phyloP scores from a whole-genome alignment of 2,113 vertebrate genomes.

The Tinamus guttatus region DNA sequence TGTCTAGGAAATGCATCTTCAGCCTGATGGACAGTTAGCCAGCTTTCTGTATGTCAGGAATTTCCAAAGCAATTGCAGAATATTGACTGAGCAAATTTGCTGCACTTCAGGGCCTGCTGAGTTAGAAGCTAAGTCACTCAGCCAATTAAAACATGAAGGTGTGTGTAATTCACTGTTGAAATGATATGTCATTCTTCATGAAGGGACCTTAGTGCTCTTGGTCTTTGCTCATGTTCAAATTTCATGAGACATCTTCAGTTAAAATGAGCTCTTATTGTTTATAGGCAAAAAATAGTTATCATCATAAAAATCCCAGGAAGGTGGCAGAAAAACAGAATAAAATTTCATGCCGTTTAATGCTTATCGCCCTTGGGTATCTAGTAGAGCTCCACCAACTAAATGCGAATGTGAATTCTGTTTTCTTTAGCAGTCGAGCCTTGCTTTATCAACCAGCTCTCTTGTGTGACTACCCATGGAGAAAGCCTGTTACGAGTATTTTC shows the following conservation, averaged over 20 bases:
- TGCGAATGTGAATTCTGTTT: conserved; percentile 60
- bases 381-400: conserved; percentile 72
- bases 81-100: neutral
- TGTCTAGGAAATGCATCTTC: conserved; percentile 1
- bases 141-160: neutral
- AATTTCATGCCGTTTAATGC: conserved; percentile 75
- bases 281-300: conserved; percentile 52
- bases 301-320: conserved; percentile 65
- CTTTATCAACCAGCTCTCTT: conserved; percentile 40
- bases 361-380: conserved; percentile 69
- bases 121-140: conserved; percentile 9
- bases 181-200: conserved; percentile 26
- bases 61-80: neutral
- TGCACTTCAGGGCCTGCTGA: conserved; percentile 28
- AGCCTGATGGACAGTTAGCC: neutral
- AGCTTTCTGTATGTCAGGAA: conserved; percentile 2
- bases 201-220: conserved; percentile 6
- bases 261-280: conserved; percentile 55
- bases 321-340: conserved; percentile 63
- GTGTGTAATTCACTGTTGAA: conserved; percentile 45
- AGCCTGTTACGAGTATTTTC: neutral
- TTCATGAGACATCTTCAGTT: conserved; percentile 58
- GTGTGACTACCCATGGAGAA: conserved; percentile 32
- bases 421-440: conserved; percentile 11
- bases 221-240: conserved; percentile 38